These are phyloP conservation scores for Sarcophaga peregrina DNA, from an alignment of 1,140 invertebrate species.

Conservation along the genomic window DNA sequence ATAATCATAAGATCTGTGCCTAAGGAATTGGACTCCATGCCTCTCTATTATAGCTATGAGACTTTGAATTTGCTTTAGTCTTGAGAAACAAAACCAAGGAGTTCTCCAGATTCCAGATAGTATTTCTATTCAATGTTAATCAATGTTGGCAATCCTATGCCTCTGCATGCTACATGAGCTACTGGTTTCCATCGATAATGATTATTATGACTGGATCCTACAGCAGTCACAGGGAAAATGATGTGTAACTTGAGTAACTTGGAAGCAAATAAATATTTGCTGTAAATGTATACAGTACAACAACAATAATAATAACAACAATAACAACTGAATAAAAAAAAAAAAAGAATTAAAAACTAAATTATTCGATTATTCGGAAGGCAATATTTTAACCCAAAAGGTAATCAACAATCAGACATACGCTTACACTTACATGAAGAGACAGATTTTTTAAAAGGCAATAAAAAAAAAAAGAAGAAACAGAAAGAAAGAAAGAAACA, in stretches of 20 bases:
- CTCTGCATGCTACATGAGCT: not conserved
- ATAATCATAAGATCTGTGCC: no score
- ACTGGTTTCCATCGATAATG: constrained; percentile 29
- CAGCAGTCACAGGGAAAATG: constrained; percentile 61
- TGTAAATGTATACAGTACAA: not conserved
- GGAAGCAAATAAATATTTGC: constrained; percentile 52
- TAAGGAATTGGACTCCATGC: no score
- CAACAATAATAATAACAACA: not conserved
- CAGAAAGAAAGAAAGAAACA: no score
- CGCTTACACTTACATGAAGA: not conserved
- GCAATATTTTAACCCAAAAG: not conserved
- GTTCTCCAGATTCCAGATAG: no score
- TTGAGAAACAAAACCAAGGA: no score
- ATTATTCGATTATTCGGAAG: not conserved
- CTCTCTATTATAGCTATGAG: no score
- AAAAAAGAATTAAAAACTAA: not conserved
- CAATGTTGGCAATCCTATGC: not conserved
- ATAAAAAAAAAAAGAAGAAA: not conserved
- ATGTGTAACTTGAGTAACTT: constrained; percentile 66
- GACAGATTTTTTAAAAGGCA: not conserved
- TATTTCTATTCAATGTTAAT: no score
- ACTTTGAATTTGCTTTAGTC: no score
- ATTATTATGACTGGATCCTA: not conserved
- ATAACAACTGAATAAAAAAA: not conserved
- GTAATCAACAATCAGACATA: not conserved